Conservation (phyloP, 2,888 invertebrate genomes). For the Lasioglossum marginatum region DNA sequence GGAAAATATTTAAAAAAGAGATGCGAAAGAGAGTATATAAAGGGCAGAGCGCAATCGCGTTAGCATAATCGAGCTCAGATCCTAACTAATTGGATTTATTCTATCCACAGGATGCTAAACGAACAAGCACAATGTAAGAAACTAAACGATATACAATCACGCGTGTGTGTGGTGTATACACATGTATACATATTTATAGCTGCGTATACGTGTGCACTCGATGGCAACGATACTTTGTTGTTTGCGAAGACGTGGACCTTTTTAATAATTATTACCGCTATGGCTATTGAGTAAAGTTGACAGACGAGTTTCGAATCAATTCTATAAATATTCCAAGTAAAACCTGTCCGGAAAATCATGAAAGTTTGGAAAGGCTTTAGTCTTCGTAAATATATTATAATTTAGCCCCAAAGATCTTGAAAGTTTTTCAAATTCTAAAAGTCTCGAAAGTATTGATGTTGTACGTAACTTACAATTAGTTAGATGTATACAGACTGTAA, state of each 20-base stretch:
- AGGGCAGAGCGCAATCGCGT: not conserved
- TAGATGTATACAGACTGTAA: no score
- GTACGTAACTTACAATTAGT: not conserved
- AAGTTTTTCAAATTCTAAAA: not conserved
- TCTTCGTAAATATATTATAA: not conserved
- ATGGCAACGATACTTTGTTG: not conserved
- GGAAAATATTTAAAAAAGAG: not conserved
- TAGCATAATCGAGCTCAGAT: not conserved
- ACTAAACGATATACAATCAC: not conserved
- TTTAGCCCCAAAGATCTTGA: not conserved
- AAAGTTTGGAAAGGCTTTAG: not conserved
- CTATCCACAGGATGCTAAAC: not conserved
- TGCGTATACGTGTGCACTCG: constrained; percentile 1
- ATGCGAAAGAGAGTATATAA: not conserved
- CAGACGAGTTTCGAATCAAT: not conserved
- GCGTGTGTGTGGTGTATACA: not conserved
- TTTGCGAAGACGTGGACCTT: not conserved
- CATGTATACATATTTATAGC: not conserved
- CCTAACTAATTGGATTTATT: not conserved
- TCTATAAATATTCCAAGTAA: not conserved
- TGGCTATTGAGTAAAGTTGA: not conserved
- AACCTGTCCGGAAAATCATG: not conserved
- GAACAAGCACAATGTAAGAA: not conserved
- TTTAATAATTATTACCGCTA: not conserved
- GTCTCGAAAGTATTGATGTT: constrained; percentile 1